Evolutionary conservation across 2,888 invertebrate genomes (phyloP).

Genomic region (Epirrita christyi): DNA sequence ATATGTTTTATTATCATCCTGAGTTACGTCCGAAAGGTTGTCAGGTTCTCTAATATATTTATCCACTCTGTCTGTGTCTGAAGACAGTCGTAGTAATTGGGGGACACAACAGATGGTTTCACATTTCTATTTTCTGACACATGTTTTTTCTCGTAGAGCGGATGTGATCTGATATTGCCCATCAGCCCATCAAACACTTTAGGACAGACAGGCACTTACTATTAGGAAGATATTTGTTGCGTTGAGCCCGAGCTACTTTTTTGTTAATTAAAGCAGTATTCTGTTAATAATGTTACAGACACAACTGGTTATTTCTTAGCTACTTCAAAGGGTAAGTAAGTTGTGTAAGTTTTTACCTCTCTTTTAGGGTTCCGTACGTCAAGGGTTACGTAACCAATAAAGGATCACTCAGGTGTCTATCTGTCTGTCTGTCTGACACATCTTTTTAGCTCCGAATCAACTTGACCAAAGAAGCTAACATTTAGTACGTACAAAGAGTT

Average conservation of each 20-base stretch:
- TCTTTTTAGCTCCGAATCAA: no score
- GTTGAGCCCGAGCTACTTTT: background rate
- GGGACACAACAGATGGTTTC: conserved; percentile 25
- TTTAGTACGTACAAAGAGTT: no score
- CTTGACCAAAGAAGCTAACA: no score
- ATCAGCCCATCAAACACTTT: conserved; percentile 15
- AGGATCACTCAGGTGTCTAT: no score
- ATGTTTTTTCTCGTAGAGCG: conserved; percentile 18
- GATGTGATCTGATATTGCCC: conserved; percentile 3
- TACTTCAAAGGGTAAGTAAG: no score
- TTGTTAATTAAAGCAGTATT: no score
- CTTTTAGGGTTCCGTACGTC: no score
- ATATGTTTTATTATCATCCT: conserved; percentile 27
- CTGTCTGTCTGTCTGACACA: no score
- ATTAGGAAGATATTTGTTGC: background rate
- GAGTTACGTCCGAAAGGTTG: conserved; percentile 26
- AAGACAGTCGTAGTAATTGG: conserved; percentile 25
- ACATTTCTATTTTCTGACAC: conserved; percentile 17
- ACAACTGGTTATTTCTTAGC: no score
- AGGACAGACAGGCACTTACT: conserved; percentile 4
- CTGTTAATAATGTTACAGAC: no score
- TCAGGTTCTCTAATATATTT: conserved; percentile 22
- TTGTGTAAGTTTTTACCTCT: no score
- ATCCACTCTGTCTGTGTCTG: conserved; percentile 17
- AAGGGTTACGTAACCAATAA: no score